These are phyloP conservation scores for Nymphicus hollandicus DNA, from an alignment of 2,113 vertebrate genomes.

Conservation along the genomic window DNA sequence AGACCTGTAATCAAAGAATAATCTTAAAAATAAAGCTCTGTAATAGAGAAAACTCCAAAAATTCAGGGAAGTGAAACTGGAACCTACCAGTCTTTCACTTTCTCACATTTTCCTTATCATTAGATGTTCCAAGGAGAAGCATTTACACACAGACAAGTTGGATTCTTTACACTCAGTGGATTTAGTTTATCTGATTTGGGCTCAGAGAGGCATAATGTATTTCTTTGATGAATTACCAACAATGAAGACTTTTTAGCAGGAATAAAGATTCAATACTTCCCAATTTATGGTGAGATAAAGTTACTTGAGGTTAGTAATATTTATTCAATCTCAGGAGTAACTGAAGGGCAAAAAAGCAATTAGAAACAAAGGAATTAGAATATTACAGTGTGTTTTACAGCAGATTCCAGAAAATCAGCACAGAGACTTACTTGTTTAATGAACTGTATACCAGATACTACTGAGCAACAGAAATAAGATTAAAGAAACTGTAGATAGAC, in stretches of 20 bases:
- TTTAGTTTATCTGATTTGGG: background rate
- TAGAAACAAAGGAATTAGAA: background rate
- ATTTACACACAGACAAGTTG: background rate
- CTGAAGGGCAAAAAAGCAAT: background rate
- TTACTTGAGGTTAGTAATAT: background rate
- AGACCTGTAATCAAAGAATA: background rate
- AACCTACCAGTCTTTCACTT: background rate
- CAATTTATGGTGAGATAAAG: background rate
- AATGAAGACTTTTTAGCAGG: background rate
- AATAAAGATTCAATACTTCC: background rate
- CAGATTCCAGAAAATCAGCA: background rate
- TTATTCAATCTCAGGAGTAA: background rate
- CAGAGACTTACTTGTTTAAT: background rate
- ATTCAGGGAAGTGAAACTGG: background rate
- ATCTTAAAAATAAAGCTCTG: background rate
- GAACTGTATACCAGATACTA: background rate
- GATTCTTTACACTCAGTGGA: background rate
- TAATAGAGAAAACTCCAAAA: background rate
- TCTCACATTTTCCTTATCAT: background rate
- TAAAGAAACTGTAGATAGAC: background rate
- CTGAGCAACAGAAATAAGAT: background rate
- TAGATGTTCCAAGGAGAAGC: background rate
- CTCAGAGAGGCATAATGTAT: background rate
- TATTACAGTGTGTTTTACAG: background rate
- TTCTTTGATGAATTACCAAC: background rate